Evolutionary conservation across 1,140 invertebrate genomes (phyloP).

Genomic region (Magallana gigas): DNA sequence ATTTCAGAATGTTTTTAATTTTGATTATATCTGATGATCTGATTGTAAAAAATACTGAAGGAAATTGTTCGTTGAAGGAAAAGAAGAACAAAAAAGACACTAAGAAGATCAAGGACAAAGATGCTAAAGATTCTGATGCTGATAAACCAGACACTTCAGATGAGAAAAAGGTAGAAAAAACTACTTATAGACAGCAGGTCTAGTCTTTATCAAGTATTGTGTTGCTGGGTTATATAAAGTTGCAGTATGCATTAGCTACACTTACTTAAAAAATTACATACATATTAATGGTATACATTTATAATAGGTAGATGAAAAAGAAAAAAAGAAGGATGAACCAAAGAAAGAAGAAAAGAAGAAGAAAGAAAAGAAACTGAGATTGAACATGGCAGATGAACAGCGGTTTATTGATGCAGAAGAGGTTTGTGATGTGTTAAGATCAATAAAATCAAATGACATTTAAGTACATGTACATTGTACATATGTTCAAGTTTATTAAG

Average conservation of each 20-base stretch:
- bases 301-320: slow-evolving; percentile 41
- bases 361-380: slow-evolving; percentile 84
- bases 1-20: too few species aligned
- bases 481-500: neutral
- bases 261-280: too few species aligned
- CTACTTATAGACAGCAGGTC: too few species aligned
- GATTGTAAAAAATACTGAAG: too few species aligned
- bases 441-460: neutral
- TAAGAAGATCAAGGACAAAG: slow-evolving; percentile 63
- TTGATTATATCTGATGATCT: too few species aligned
- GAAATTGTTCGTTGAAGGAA: slow-evolving; percentile 49
- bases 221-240: too few species aligned
- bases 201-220: too few species aligned
- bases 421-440: slow-evolving; percentile 63
- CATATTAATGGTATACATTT: too few species aligned
- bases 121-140: slow-evolving; percentile 74
- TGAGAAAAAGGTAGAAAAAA: slow-evolving; percentile 72
- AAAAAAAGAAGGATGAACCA: slow-evolving; percentile 74
- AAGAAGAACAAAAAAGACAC: slow-evolving; percentile 71
- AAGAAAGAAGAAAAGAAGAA: slow-evolving; percentile 72
- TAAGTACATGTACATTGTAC: neutral
- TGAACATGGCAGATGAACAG: slow-evolving; percentile 98
- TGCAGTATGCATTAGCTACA: too few species aligned
- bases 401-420: slow-evolving; percentile 94
- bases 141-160: slow-evolving; percentile 70